Evolutionary conservation across 2,113 vertebrate species (phyloP), one percentile per base, ranked within the genome.

Genomic region (Notothenia coriiceps): DNA sequence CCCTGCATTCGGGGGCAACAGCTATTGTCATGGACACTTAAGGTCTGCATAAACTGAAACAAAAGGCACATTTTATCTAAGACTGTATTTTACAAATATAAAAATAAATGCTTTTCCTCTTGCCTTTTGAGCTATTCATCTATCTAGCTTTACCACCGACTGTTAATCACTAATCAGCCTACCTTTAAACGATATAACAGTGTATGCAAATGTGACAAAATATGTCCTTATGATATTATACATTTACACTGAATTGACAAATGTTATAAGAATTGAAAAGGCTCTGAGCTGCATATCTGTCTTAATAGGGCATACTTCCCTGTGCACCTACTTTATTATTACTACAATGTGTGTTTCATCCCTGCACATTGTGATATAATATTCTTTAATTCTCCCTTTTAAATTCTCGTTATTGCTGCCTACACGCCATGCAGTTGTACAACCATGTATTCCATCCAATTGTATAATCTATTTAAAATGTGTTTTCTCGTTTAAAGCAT

Each of bases 381-480:
- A 3, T 74, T 63, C 33, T 50, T 64, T 74, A 18, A 49, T 57
- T 15, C 46, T 20, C 13, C 64, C 25, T 47, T 71, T 15, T 66
- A 17, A 3, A 46, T 9, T 65, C 10, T 69, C 10, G 56, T 50
- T 54, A 46, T 74, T 66, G 52, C 77, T 60, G 64, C 55, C 35
- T 64, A 43, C 35, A 13, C 14, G 25, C 12, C 35, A 61, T 71
- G 55, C 65, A 20, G 54, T 71, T 40, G 35, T 40, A 40, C 35
- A 15, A 25, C 61, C 62, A 66, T 70, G 86, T 61, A 82, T 86
- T 73, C 57, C 29, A 20, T 29, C 51, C 70, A 55, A 63, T 78
- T 87, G 82, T n/a, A 52, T 78, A 75, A 80, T 85, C 67, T 70
- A 46, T 78, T 79, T 74, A 80, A 79, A 86, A 83, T 80, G 80